A percentile compares a stretch with the other conserved stretches of the same genome.
Evolutionary conservation across 1,140 invertebrate species (phyloP).

Genomic region (Drosophila mayri): DNA sequence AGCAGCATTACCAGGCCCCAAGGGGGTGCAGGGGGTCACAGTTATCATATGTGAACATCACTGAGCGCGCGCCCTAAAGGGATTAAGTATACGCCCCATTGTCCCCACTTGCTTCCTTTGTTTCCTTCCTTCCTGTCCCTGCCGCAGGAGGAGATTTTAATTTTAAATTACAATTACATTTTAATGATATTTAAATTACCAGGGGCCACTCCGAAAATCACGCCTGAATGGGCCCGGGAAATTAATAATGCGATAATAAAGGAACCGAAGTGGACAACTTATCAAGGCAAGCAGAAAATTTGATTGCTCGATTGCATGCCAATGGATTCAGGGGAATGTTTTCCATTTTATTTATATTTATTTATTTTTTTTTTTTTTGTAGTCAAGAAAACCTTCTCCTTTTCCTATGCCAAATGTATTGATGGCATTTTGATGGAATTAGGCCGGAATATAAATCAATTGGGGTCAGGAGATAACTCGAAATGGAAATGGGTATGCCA

Average conservation of each 20-base stretch:
- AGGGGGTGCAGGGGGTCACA: neutral
- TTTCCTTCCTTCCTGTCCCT: slow-evolving; percentile 1
- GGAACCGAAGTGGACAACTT: slow-evolving; percentile 24
- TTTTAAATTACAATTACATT: slow-evolving; percentile 71
- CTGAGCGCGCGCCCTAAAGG: slow-evolving; percentile 27
- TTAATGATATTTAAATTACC: slow-evolving; percentile 56
- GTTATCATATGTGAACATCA: slow-evolving; percentile 57
- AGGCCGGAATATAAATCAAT: slow-evolving; percentile 20
- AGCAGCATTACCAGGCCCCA: neutral
- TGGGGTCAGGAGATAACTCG: neutral
- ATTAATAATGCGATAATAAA: slow-evolving; percentile 46
- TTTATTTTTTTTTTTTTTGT: neutral
- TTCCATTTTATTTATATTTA: neutral
- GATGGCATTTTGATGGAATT: slow-evolving; percentile 24
- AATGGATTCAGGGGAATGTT: slow-evolving; percentile 25
- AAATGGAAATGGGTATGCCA: neutral
- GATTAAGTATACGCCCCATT: slow-evolving; percentile 34
- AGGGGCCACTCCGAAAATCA: slow-evolving; percentile 10
- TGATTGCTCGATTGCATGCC: slow-evolving; percentile 19
- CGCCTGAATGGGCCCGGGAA: slow-evolving; percentile 16
- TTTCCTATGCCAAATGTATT: slow-evolving; percentile 5
- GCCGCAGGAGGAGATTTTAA: slow-evolving; percentile 50
- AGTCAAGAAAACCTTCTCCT: neutral
- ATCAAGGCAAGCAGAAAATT: slow-evolving; percentile 24
- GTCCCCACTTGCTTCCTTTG: slow-evolving; percentile 7